These are phyloP conservation scores for Podilymbus podiceps DNA, from an alignment of 2,113 vertebrate species.

Conservation along the genomic window DNA sequence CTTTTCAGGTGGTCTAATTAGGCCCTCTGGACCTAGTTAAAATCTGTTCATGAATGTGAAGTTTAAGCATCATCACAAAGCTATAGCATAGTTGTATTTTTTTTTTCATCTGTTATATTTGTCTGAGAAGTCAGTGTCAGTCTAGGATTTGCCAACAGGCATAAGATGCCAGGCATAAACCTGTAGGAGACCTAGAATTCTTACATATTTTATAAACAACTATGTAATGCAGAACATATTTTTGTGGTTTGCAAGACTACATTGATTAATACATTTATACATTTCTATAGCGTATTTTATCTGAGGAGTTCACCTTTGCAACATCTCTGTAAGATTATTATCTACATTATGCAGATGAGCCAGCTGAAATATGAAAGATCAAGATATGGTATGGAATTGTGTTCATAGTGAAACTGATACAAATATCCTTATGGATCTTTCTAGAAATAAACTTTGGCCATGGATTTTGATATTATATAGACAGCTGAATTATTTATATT, in stretches of 20 bases:
- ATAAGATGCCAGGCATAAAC: neutral
- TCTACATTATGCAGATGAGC: neutral
- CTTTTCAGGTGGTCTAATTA: conserved; percentile 3
- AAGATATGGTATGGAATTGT: neutral
- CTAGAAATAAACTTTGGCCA: neutral
- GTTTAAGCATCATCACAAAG: neutral
- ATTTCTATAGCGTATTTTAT: neutral
- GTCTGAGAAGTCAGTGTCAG: neutral
- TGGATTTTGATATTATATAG: neutral
- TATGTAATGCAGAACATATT: neutral
- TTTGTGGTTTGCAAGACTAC: neutral
- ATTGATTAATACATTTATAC: neutral
- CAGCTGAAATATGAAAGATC: neutral
- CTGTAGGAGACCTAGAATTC: neutral
- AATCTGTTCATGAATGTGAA: neutral
- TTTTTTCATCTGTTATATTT: neutral
- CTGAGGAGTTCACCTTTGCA: neutral
- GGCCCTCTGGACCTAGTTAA: conserved; percentile 7
- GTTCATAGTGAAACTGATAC: neutral
- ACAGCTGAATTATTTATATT: neutral
- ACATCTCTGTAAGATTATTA: neutral
- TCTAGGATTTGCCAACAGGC: neutral
- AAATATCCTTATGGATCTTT: neutral
- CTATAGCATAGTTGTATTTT: neutral
- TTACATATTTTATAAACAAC: neutral